phyloP scores from a whole-genome alignment of 2,888 invertebrate species.

The Drosophila barbarae region DNA sequence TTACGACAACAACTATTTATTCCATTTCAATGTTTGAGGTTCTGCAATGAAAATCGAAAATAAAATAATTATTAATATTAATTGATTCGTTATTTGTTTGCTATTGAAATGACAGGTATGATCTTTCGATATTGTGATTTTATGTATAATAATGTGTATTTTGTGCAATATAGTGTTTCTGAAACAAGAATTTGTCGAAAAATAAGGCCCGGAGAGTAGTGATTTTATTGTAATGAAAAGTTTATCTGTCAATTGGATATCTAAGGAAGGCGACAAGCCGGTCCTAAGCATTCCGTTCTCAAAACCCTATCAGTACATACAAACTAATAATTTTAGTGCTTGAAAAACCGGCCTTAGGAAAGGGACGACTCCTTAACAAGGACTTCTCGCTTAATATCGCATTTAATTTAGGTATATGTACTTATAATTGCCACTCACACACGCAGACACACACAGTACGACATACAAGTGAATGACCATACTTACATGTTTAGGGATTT shows the following conservation, averaged over 20 bases:
- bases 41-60: slow-evolving; percentile 8
- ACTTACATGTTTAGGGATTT: slow-evolving; percentile 24
- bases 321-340: background rate
- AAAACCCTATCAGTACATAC: background rate
- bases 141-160: background rate
- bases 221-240: background rate
- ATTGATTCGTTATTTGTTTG: no score
- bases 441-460: slow-evolving; percentile 12
- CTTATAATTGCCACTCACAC: slow-evolving; percentile 25
- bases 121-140: background rate
- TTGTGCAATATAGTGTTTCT: background rate
- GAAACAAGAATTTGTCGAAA: no score
- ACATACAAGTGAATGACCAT: slow-evolving; percentile 13
- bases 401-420: slow-evolving; percentile 16
- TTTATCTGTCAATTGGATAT: background rate
- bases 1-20: slow-evolving; percentile 42
- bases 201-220: no score
- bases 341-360: background rate
- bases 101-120: background rate
- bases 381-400: slow-evolving; percentile 5
- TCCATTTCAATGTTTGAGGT: slow-evolving; percentile 36
- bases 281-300: background rate
- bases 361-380: background rate
- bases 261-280: background rate
- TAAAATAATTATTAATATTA: background rate